These are phyloP conservation scores for Drosophila paramelanica DNA, from an alignment of 2,888 invertebrate species.

Conservation along the genomic window DNA sequence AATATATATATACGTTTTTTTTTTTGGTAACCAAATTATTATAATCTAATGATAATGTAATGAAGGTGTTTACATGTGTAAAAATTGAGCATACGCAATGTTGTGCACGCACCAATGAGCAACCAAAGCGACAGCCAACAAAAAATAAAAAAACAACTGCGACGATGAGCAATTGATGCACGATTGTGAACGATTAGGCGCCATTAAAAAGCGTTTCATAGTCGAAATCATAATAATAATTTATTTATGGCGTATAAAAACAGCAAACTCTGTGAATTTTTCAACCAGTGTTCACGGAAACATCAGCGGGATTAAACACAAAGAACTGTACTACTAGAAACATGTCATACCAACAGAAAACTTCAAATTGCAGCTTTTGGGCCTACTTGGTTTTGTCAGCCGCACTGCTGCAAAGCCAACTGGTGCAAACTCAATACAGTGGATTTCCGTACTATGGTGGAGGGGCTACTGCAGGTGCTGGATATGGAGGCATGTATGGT, in stretches of 20 bases:
- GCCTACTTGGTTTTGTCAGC: constrained; percentile 28
- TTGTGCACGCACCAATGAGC: constrained; percentile 56
- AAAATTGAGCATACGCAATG: constrained; percentile 61
- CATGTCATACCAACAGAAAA: constrained; percentile 41
- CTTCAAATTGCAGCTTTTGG: constrained; percentile 26
- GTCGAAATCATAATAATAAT: constrained; percentile 24
- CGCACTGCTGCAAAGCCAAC: constrained; percentile 28
- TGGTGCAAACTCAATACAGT: constrained; percentile 58
- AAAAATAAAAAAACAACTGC: constrained; percentile 7
- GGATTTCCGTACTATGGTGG: constrained; percentile 62
- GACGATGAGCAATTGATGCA: constrained; percentile 42
- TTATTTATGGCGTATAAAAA: constrained; percentile 55
- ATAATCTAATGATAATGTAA: constrained; percentile 37
- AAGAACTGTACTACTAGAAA: constrained; percentile 17
- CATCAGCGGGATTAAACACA: constrained; percentile 29
- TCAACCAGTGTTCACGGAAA: constrained; percentile 52
- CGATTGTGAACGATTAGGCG: constrained; percentile 55
- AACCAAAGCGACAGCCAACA: constrained; percentile 40
- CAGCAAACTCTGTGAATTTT: constrained; percentile 13
- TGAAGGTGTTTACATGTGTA: constrained; percentile 52
- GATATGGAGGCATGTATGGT: constrained; percentile 29
- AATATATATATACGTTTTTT: background rate
- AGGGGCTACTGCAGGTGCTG: constrained; percentile 17
- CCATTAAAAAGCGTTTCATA: constrained; percentile 67
- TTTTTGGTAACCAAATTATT: constrained; percentile 27